Evolutionary conservation across 2,888 invertebrate species (phyloP), one percentile per base, ranked within the genome.

Genomic region (Cancer borealis): DNA sequence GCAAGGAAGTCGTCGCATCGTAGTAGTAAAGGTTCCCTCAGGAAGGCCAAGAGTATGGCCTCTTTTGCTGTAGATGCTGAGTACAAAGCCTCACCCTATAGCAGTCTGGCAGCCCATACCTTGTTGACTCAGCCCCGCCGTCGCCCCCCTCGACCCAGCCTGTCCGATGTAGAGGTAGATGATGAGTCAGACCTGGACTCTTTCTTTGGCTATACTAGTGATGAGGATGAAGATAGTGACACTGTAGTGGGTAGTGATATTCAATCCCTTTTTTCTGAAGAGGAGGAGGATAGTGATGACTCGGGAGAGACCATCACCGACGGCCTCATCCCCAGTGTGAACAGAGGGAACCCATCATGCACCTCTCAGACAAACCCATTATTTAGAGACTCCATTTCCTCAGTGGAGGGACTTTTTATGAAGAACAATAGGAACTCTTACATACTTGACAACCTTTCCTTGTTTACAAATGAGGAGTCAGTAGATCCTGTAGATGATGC

Each of bases 41-140:
- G 45, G 46, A 87, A 91, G 49, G 84, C 84, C 46, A 94, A 92
- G 39, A 46, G 90, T 39, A 47, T 94, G 73, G 60, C 87, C 12
- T 95, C 95, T n/a, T 95, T 95, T 93, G 91, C 93, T 79, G 95
- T 95, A 93, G 95, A 95, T 79, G 89, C 95, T 73, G 14, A 88
- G 49, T 95, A 95, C 60, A 93, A 91, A 88, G 66, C 91, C 49
- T 88, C 79, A 6, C 91, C 94, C 21, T 45, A 47, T 54, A 95
- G 95, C 47, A 47, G 54, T 26, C 54, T 66, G 26, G 88, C 66
- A 92, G 95, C 95, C 26, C 95, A 95, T 26, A 89, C 93, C n/a
- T 60, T 95, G n/a, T 91, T 95, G 39, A 93, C 93, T 0, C 93
- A 91, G n/a, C 93, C 91, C 39, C 91, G 88, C 10, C 88, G 3